Conservation (phyloP, 1,140 invertebrate species). For the Hormaphis cornu region DNA sequence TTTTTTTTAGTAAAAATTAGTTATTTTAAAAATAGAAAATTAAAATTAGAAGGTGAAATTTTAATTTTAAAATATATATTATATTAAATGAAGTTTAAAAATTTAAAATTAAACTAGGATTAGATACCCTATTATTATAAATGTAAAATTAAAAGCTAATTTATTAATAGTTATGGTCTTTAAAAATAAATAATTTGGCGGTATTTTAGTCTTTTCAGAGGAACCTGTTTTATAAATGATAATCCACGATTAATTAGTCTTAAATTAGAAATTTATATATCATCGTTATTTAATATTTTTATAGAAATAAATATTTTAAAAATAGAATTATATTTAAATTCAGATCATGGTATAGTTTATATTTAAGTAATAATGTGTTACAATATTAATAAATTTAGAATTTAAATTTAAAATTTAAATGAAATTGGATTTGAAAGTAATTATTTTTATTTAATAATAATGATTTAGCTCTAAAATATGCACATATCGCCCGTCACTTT, state of each 20-base stretch:
- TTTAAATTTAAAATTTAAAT: constrained; percentile 42
- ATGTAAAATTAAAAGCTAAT: constrained; percentile 42
- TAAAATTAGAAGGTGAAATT: constrained; percentile 35
- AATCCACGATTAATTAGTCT: constrained; percentile 48
- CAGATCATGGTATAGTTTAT: constrained; percentile 50
- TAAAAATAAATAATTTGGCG: constrained; percentile 51
- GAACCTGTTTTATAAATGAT: constrained; percentile 52
- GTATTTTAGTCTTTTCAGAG: constrained; percentile 50
- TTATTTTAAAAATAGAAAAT: constrained; percentile 38
- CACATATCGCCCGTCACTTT: constrained; percentile 61
- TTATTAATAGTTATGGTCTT: constrained; percentile 46
- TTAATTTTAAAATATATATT: constrained; percentile 40
- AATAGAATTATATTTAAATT: constrained; percentile 49
- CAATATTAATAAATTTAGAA: constrained; percentile 41
- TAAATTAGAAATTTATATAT: constrained; percentile 48
- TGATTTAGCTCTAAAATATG: constrained; percentile 46
- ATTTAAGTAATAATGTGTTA: constrained; percentile 47
- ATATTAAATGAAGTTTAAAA: constrained; percentile 39
- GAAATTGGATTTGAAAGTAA: constrained; percentile 52
- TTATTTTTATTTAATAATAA: constrained; percentile 41
- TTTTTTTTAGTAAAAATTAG: constrained; percentile 39
- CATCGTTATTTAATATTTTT: constrained; percentile 45
- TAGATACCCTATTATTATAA: constrained; percentile 57
- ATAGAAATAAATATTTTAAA: constrained; percentile 41
- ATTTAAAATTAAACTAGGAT: constrained; percentile 50